Conservation (phyloP, 2,888 invertebrate species). For the Stenodera caucasica region DNA sequence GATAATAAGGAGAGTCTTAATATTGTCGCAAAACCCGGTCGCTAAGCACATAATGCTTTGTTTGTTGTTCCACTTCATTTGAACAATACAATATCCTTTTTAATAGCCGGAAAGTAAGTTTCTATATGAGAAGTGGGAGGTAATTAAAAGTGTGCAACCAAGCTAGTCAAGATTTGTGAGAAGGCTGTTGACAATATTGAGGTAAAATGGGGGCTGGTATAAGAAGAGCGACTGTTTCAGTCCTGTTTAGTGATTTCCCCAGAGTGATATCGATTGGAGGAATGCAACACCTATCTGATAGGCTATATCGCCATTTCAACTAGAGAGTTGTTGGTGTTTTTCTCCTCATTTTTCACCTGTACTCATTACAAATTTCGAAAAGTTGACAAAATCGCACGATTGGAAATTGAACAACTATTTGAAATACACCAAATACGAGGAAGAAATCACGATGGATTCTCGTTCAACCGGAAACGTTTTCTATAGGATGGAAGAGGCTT, state of each 20-base stretch:
- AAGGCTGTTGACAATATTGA: constrained; percentile 37
- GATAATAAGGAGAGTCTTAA: neutral
- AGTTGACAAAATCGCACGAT: no score
- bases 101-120: constrained; percentile 3
- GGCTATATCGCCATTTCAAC: constrained; percentile 17
- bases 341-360: neutral
- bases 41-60: neutral
- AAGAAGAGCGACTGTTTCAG: constrained; percentile 22
- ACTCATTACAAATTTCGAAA: no score
- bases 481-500: constrained; percentile 1
- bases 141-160: constrained; percentile 44
- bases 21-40: neutral
- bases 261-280: constrained; percentile 54
- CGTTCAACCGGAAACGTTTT: constrained; percentile 1
- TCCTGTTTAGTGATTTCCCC: constrained; percentile 56
- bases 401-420: neutral
- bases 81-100: neutral
- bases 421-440: neutral
- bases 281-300: constrained; percentile 49
- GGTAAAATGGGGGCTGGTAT: constrained; percentile 37
- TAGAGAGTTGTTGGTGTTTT: neutral
- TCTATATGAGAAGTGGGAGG: constrained; percentile 26
- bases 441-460: neutral
- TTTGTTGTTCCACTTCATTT: constrained; percentile 5
- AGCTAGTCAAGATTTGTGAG: constrained; percentile 38